Evolutionary conservation across 2,888 invertebrate species (phyloP).

Genomic region (Pardosa pseudoannulata): DNA sequence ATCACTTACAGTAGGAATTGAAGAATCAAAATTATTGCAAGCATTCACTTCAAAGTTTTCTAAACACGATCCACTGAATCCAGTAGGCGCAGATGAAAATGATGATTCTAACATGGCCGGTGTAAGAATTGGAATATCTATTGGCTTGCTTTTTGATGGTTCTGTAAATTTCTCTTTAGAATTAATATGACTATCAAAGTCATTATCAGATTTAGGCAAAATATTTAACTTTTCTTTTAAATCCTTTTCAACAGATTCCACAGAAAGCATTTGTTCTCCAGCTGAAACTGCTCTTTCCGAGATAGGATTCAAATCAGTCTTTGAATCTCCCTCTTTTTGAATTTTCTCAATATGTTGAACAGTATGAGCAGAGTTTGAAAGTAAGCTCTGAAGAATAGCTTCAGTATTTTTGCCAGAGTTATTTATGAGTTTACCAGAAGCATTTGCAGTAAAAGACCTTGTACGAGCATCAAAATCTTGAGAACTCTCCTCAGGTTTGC

Average conservation of each 20-base stretch:
- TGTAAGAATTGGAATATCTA: constrained; percentile 68
- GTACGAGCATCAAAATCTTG: constrained; percentile 36
- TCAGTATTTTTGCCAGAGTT: constrained; percentile 72
- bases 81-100: constrained; percentile 53
- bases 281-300: constrained; percentile 26
- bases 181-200: background rate
- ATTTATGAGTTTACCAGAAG: constrained; percentile 23
- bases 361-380: constrained; percentile 89
- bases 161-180: background rate
- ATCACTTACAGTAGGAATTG: constrained; percentile 41
- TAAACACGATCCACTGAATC: constrained; percentile 11
- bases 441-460: constrained; percentile 58
- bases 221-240: constrained; percentile 70
- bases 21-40: constrained; percentile 16
- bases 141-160: constrained; percentile 52
- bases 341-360: constrained; percentile 88
- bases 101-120: constrained; percentile 67
- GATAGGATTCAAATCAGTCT: background rate
- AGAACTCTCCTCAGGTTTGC: constrained; percentile 36
- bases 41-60: constrained; percentile 27
- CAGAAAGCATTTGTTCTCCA: constrained; percentile 43
- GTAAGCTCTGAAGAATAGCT: constrained; percentile 84
- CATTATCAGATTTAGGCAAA: constrained; percentile 36
- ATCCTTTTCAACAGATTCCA: constrained; percentile 70
- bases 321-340: constrained; percentile 12